Conservation (phyloP, 1,140 invertebrate species). For the Tribolium castaneum region DNA sequence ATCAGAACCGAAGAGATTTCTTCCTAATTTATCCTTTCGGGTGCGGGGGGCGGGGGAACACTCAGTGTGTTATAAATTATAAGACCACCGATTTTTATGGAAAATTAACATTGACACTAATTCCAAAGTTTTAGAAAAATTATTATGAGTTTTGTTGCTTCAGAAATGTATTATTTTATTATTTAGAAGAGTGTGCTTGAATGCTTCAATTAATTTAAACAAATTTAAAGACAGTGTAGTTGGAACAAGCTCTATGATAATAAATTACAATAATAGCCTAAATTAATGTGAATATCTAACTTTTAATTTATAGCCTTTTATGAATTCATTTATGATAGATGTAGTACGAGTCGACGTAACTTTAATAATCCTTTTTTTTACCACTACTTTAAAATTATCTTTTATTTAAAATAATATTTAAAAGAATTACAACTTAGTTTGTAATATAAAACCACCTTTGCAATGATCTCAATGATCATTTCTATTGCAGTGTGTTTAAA, state of each 20-base stretch:
- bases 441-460: no score
- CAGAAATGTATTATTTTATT: no score
- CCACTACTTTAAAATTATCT: no score
- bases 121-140: no score
- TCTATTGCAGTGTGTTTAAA: no score
- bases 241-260: constrained; percentile 1
- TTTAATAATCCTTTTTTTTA: background rate
- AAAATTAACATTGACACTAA: no score
- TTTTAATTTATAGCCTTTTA: constrained; percentile 31
- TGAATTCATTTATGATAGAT: background rate
- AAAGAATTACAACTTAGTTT: no score
- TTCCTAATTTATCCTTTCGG: background rate
- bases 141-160: no score
- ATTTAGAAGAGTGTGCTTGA: background rate
- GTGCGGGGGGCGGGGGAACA: background rate
- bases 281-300: constrained; percentile 26
- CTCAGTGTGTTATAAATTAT: background rate
- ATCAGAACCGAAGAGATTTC: background rate
- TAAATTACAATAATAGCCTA: constrained; percentile 35
- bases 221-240: background rate
- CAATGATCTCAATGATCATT: no score
- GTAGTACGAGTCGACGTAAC: background rate
- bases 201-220: background rate
- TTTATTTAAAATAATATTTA: no score
- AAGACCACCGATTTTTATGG: no score